Evolutionary conservation across 2,113 vertebrate genomes (phyloP).

Genomic region (Festucalex cinctus): DNA sequence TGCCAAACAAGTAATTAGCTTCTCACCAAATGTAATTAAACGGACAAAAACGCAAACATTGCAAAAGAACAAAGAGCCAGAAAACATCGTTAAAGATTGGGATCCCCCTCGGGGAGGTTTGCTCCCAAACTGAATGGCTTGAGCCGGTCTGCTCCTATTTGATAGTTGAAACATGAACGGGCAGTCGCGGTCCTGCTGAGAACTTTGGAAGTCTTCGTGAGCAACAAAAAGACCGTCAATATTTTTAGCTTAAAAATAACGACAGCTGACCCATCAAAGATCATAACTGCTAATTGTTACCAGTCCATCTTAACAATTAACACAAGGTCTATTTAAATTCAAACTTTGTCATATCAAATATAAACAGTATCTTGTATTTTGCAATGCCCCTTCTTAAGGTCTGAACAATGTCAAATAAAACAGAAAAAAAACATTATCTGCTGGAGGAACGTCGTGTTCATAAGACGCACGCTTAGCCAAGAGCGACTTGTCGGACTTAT

Average conservation of each 20-base stretch:
- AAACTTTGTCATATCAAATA: too few species aligned
- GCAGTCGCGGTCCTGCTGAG: constrained; percentile 27
- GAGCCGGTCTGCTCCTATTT: constrained; percentile 39
- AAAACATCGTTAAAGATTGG: constrained; percentile 36
- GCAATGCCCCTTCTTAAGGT: too few species aligned
- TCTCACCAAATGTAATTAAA: constrained; percentile 62
- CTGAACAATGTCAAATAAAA: too few species aligned
- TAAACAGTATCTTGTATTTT: too few species aligned
- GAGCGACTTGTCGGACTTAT: not conserved
- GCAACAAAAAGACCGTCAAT: too few species aligned
- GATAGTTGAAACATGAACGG: constrained; percentile 30
- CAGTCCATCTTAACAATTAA: too few species aligned
- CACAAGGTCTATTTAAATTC: too few species aligned
- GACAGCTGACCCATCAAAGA: too few species aligned
- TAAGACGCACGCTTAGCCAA: not conserved
- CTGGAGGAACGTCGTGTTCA: not conserved
- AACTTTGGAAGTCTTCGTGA: constrained; percentile 20
- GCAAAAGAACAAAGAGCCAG: constrained; percentile 24
- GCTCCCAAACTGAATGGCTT: constrained; percentile 38
- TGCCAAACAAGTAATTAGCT: constrained; percentile 37
- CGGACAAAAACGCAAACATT: constrained; percentile 46
- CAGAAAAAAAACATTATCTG: too few species aligned
- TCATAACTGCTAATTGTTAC: too few species aligned
- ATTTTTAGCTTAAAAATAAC: too few species aligned
- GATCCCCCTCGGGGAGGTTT: constrained; percentile 23